A percentile compares a stretch with the other conserved stretches of the same genome.
Conservation (phyloP, 2,113 vertebrate species). For the Nerophis lumbriciformis region DNA sequence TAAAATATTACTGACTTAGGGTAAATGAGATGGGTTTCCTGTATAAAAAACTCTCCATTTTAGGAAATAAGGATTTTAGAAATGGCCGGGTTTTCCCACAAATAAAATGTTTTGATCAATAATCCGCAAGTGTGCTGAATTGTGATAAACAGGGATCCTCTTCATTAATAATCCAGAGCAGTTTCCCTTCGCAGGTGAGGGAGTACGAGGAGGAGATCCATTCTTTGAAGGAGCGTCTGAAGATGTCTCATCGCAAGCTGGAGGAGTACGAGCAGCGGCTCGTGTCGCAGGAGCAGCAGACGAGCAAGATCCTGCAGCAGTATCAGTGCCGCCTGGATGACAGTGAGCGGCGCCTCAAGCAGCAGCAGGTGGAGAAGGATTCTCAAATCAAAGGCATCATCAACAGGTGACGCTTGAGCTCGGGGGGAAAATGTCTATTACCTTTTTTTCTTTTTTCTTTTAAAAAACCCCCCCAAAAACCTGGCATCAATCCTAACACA, state of each 20-base stretch:
- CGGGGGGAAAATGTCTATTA: neutral
- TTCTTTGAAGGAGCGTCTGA: slow-evolving; percentile 86
- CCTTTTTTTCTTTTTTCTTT: neutral
- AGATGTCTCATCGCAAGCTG: slow-evolving; percentile 95
- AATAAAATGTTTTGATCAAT: no score
- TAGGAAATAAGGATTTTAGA: no score
- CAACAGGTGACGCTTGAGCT: slow-evolving; percentile 75
- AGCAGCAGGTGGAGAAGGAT: slow-evolving; percentile 93
- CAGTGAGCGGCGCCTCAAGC: slow-evolving; percentile 86
- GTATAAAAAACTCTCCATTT: no score
- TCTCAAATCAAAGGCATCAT: slow-evolving; percentile 97
- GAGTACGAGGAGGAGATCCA: slow-evolving; percentile 96
- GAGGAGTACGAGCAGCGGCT: slow-evolving; percentile 91
- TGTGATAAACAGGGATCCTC: no score
- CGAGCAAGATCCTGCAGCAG: slow-evolving; percentile 88
- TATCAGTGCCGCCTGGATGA: slow-evolving; percentile 93
- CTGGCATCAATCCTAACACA: neutral
- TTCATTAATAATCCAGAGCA: no score
- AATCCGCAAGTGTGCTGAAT: no score
- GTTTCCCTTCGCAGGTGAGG: slow-evolving; percentile 73
- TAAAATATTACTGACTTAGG: no score
- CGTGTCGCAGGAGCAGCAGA: slow-evolving; percentile 86
- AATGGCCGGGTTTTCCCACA: no score
- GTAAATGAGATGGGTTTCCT: no score
- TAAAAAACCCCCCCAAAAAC: neutral